Evolutionary conservation across 2,113 vertebrate genomes (phyloP).

Genomic region (Leucoraja erinaceus): DNA sequence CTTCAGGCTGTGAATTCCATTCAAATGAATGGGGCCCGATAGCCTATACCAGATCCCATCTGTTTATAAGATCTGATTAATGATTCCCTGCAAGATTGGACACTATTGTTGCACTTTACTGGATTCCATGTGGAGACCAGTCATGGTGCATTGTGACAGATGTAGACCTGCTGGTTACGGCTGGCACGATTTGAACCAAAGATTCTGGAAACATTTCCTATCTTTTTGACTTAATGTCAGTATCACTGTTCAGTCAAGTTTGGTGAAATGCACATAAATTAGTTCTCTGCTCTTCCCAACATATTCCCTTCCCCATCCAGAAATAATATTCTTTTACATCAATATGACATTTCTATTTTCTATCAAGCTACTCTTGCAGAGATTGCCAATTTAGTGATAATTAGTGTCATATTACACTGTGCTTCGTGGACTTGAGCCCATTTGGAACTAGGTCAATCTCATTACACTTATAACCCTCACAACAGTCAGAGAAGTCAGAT

Average conservation of each 20-base stretch:
- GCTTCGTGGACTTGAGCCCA: not conserved
- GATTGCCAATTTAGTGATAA: constrained; percentile 29
- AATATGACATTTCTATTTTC: constrained; percentile 15
- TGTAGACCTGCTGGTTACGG: no score
- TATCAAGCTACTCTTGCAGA: not conserved
- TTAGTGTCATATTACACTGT: constrained; percentile 22
- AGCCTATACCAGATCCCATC: no score
- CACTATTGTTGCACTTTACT: no score
- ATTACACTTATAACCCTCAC: constrained; percentile 20
- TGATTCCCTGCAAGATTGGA: no score
- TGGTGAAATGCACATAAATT: not conserved
- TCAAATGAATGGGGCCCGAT: no score
- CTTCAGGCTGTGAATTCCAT: no score
- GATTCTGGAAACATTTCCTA: not conserved
- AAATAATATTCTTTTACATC: not conserved
- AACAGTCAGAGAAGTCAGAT: not conserved
- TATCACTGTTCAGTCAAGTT: not conserved
- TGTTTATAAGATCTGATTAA: no score
- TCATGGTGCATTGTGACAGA: no score
- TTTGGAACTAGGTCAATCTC: constrained; percentile 28
- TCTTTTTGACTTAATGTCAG: not conserved
- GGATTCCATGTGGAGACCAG: no score
- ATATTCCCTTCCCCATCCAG: no score
- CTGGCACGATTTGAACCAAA: no score
- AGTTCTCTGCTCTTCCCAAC: not conserved